A percentile compares a stretch with the other conserved stretches of the same genome.
Evolutionary conservation across 2,113 vertebrate species (phyloP).

Genomic region (Cariama cristata): DNA sequence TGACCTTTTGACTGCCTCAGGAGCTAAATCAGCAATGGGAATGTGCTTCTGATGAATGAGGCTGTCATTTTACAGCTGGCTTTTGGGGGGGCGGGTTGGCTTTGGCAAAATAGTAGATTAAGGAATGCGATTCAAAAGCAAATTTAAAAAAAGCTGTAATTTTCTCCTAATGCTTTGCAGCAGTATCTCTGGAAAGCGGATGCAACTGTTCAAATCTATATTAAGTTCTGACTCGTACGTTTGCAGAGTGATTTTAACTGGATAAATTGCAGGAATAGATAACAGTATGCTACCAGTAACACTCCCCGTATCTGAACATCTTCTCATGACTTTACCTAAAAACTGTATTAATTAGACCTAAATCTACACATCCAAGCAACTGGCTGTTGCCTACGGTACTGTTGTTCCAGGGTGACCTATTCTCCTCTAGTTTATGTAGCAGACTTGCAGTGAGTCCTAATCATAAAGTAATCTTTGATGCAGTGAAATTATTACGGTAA

Average conservation of each 20-base stretch:
- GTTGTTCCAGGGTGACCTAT: background rate
- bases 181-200: background rate
- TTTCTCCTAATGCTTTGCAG: background rate
- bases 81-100: accelerated
- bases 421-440: background rate
- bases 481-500: background rate
- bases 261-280: background rate
- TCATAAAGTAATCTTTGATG: background rate
- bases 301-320: background rate
- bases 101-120: background rate
- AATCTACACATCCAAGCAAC: background rate
- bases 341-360: background rate
- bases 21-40: background rate
- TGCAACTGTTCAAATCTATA: background rate
- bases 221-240: background rate
- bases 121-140: background rate
- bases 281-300: background rate
- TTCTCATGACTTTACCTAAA: background rate
- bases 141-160: background rate
- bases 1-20: background rate
- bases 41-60: background rate
- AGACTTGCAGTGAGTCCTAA: background rate
- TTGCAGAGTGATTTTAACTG: background rate
- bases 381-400: background rate
- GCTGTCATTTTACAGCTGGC: background rate